Percentiles rank a stretch among this genome's conserved stretches.
Conservation (phyloP, 2,113 vertebrate species). For the Hylia prasina region DNA sequence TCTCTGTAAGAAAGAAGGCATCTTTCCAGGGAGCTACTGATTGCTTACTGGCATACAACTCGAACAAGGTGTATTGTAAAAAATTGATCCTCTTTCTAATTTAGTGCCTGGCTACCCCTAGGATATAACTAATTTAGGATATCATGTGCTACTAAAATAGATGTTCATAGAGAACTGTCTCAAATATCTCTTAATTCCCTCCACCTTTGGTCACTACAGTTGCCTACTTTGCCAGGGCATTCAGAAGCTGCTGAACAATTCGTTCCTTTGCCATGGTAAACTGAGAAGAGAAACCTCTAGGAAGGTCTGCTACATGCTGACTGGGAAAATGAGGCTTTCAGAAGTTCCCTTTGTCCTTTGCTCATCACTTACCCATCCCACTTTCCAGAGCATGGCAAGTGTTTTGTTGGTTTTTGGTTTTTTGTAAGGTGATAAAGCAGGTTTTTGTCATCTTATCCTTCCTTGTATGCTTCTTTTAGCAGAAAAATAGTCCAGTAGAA, state of each 20-base stretch:
- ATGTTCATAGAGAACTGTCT: not conserved
- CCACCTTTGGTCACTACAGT: not conserved
- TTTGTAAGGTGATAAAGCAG: not conserved
- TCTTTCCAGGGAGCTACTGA: not conserved
- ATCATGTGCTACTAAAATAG: not conserved
- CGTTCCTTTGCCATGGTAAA: constrained; percentile 32
- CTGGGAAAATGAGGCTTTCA: not conserved
- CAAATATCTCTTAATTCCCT: not conserved
- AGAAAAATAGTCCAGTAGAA: not conserved
- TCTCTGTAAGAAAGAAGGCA: not conserved
- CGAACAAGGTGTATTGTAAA: not conserved
- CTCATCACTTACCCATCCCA: accelerated
- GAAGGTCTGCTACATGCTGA: constrained; percentile 56
- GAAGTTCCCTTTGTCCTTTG: constrained; percentile 26
- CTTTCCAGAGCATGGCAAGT: not conserved
- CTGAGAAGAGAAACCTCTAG: not conserved
- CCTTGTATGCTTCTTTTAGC: not conserved
- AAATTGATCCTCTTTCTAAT: not conserved
- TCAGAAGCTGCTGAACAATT: not conserved
- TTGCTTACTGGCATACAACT: not conserved
- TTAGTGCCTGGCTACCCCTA: not conserved
- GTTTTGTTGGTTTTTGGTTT: not conserved
- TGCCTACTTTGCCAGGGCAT: not conserved
- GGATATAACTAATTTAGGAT: not conserved
- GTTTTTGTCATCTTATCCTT: not conserved